These are phyloP conservation scores for Torymus texanus DNA, from an alignment of 2,888 invertebrate genomes.

Conservation along the genomic window DNA sequence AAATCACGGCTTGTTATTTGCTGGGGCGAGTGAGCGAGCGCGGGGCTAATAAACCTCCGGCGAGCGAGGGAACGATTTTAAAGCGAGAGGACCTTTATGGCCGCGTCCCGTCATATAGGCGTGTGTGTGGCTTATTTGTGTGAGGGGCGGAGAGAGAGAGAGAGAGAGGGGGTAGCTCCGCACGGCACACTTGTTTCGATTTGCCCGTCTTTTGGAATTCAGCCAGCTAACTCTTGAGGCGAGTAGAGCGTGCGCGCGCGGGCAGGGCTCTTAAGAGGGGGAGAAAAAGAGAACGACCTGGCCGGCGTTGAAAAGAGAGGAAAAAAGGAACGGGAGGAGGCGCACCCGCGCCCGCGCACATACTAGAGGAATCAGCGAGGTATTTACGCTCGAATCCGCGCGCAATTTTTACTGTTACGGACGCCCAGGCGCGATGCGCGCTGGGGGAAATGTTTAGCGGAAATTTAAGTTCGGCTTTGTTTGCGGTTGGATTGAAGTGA, in stretches of 20 bases:
- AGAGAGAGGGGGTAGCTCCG: too few species aligned
- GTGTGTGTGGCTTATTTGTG: slow-evolving; percentile 35
- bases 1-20: slow-evolving; percentile 52
- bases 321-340: slow-evolving; percentile 26
- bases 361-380: slow-evolving; percentile 31
- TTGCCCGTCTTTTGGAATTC: slow-evolving; percentile 47
- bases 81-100: slow-evolving; percentile 31
- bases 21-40: background rate
- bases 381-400: background rate
- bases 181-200: slow-evolving; percentile 13
- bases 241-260: background rate
- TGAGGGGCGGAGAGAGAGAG: background rate
- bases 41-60: slow-evolving; percentile 46
- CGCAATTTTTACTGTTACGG: too few species aligned
- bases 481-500: background rate
- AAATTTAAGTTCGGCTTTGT: slow-evolving; percentile 1
- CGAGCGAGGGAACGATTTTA: slow-evolving; percentile 31
- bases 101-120: slow-evolving; percentile 24
- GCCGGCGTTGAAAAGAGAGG: background rate
- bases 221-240: slow-evolving; percentile 49
- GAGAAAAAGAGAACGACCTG: slow-evolving; percentile 1
- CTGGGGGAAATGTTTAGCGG: slow-evolving; percentile 3
- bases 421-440: background rate
- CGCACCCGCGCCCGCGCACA: background rate
- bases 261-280: slow-evolving; percentile 2